Evolutionary conservation across 1,140 invertebrate species (phyloP).

Genomic region (Tetraneura akinire): DNA sequence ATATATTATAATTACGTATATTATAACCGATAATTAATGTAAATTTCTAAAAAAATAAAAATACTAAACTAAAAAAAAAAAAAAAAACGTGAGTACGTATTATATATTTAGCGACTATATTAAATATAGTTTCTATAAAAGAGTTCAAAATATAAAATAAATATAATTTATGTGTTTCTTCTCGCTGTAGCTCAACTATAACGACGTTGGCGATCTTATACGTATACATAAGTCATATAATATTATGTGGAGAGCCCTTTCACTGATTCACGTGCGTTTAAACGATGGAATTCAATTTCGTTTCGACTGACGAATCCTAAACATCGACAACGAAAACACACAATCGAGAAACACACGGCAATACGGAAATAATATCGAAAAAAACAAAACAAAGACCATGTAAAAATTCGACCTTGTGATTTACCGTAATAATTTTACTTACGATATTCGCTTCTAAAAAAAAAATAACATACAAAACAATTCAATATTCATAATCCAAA

Average conservation of each 20-base stretch:
- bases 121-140: not conserved
- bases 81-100: too few relatives aligned
- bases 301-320: not conserved
- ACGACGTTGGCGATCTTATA: too few relatives aligned
- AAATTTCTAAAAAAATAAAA: not conserved
- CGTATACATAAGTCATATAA: too few relatives aligned
- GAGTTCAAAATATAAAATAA: not conserved
- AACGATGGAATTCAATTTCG: not conserved
- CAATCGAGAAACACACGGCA: too few relatives aligned
- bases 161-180: not conserved
- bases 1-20: not conserved
- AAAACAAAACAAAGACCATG: too few relatives aligned
- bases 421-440: too few relatives aligned
- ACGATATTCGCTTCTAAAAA: too few relatives aligned
- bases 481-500: too few relatives aligned
- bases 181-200: not conserved
- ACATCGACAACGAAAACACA: not conserved
- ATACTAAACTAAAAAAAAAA: not conserved
- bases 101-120: not conserved
- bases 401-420: too few relatives aligned
- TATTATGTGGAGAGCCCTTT: too few relatives aligned
- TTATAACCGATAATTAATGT: not conserved
- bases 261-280: not conserved
- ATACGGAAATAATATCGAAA: too few relatives aligned
- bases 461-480: too few relatives aligned